A percentile compares a stretch with the other conserved stretches of the same genome.
Conservation (phyloP, 2,888 invertebrate genomes). For the Punctoribates punctum region DNA sequence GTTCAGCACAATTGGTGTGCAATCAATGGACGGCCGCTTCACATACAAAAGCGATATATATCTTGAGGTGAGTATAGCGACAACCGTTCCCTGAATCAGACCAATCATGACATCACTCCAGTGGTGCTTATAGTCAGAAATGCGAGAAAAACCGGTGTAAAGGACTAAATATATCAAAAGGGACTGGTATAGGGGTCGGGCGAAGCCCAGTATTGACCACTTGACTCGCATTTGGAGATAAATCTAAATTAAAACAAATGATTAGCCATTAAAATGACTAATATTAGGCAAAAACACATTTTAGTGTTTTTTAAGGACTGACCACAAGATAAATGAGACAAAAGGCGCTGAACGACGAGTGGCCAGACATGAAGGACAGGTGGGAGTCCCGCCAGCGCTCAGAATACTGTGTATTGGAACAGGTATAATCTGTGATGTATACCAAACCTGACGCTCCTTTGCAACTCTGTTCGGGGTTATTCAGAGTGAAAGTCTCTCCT, state of each 20-base stretch:
- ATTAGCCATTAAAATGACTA: too few relatives aligned
- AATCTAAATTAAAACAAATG: constrained; percentile 58
- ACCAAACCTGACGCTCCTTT: constrained; percentile 51
- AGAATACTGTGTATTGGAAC: constrained; percentile 47
- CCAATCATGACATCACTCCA: constrained; percentile 95
- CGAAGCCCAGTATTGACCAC: constrained; percentile 72
- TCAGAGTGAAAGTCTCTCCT: constrained; percentile 29
- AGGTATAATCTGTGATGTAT: constrained; percentile 51
- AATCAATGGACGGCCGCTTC: not conserved
- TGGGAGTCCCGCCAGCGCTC: constrained; percentile 50
- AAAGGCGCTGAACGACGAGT: constrained; percentile 82
- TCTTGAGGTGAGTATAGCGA: constrained; percentile 50
- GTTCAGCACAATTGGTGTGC: too few relatives aligned
- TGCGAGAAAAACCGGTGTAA: constrained; percentile 81
- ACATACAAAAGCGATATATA: constrained; percentile 12
- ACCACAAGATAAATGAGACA: constrained; percentile 49
- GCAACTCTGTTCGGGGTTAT: constrained; percentile 57
- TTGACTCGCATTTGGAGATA: constrained; percentile 81
- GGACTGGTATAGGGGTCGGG: constrained; percentile 81
- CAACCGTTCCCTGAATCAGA: constrained; percentile 55
- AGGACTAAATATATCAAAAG: constrained; percentile 72
- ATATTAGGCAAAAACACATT: not conserved
- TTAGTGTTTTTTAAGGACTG: constrained; percentile 41
- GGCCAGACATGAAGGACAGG: constrained; percentile 86
- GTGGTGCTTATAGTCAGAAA: constrained; percentile 96